Conservation (phyloP, 2,888 invertebrate species). For the Drosophila tripunctata region DNA sequence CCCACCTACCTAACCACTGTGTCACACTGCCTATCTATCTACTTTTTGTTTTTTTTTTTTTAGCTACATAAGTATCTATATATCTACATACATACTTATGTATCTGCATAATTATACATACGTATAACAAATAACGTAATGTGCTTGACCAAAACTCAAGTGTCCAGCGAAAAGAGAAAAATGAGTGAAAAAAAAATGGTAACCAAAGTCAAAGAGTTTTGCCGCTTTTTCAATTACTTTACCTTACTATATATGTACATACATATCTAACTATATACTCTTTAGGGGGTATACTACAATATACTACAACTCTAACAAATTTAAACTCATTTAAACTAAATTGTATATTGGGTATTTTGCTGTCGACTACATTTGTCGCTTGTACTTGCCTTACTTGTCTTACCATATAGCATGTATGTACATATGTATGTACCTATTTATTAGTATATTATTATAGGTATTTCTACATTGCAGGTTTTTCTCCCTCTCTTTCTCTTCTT, state of each 20-base stretch:
- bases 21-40: conserved; percentile 39
- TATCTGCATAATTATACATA: conserved; percentile 47
- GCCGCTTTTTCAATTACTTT: conserved; percentile 47
- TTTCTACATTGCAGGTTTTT: conserved; percentile 41
- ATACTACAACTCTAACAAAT: neutral
- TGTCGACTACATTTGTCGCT: neutral
- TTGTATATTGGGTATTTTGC: neutral
- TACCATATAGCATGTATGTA: conserved; percentile 7
- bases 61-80: conserved; percentile 9
- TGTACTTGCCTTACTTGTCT: conserved; percentile 4
- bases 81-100: conserved; percentile 18
- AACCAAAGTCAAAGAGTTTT: conserved; percentile 59
- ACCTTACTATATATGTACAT: conserved; percentile 3
- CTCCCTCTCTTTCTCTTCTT: neutral
- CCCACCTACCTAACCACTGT: conserved; percentile 62
- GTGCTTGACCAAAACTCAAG: conserved; percentile 71
- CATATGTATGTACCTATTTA: conserved; percentile 42
- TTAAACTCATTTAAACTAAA: neutral
- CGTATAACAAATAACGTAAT: conserved; percentile 48
- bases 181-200: too few relatives aligned
- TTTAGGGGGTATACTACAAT: neutral
- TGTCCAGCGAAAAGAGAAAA: conserved; percentile 60
- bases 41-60: conserved; percentile 37
- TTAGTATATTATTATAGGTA: conserved; percentile 43
- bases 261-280: neutral